Conservation (phyloP, 2,888 invertebrate genomes). For the Liopterus haemorrhoidalis region DNA sequence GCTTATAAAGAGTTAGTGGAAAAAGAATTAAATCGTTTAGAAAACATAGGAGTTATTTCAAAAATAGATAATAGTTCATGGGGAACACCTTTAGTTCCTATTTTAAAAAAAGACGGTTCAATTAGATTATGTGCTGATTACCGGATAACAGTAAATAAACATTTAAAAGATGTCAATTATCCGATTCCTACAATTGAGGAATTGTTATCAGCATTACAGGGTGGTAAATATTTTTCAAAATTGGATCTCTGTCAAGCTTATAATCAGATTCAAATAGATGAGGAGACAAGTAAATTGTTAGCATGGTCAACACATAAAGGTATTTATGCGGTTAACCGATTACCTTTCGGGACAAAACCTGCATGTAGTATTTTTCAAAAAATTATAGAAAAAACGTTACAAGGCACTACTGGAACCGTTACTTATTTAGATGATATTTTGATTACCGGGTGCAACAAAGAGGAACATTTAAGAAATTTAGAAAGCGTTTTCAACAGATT, state of each 20-base stretch:
- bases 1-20: no score
- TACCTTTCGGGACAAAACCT: conserved; percentile 36
- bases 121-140: conserved; percentile 19
- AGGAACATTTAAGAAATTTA: conserved; percentile 18
- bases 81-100: conserved; percentile 17
- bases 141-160: conserved; percentile 11
- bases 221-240: conserved; percentile 27
- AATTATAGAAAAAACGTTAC: conserved; percentile 37
- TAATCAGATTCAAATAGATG: conserved; percentile 28
- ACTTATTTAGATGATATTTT: conserved; percentile 38
- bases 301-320: conserved; percentile 34
- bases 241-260: conserved; percentile 29
- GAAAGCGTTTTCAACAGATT: conserved; percentile 6
- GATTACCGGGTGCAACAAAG: conserved; percentile 28
- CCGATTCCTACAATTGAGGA: conserved; percentile 37
- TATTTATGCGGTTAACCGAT: conserved; percentile 34
- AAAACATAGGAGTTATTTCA: no score
- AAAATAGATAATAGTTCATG: no score
- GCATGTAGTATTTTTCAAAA: conserved; percentile 35
- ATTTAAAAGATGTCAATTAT: conserved; percentile 20
- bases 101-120: conserved; percentile 16
- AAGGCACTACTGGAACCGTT: conserved; percentile 30
- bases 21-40: no score
- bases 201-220: conserved; percentile 27
- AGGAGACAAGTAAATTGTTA: conserved; percentile 21